Evolutionary conservation across 2,113 vertebrate genomes (phyloP), one percentile per base, ranked within the genome.

Genomic region (Percopsis transmontana): DNA sequence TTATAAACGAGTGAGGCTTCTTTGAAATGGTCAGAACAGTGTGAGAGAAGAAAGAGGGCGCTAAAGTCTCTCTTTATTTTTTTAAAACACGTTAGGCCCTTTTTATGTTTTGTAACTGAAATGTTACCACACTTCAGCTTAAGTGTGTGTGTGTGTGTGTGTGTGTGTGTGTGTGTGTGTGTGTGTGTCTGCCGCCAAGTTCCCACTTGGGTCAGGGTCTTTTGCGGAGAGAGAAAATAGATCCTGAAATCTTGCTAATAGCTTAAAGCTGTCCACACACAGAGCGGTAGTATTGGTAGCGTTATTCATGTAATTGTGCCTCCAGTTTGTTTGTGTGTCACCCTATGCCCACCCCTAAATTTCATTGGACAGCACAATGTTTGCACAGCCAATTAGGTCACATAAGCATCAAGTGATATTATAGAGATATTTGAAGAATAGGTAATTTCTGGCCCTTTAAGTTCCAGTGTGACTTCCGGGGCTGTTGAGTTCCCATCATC

Each of bases 291-390:
- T 39, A 54, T 81, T 76, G 79, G 72, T 75, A 82, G 56, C 82
- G 73, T 81, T 89, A 91, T 89, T 91, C 90, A 79, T 81, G 81
- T 77, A 86, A 86, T 86, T 86, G 76, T 23, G 19, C 86, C 89
- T 88, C 85, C 89, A 91, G 79, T 85, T 89, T 87, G 70, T 85
- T 84, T 90, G 70, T 82, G 82, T 70, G 82, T 91, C 87, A 88
- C 66, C 70, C 33, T 21, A 54, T 59, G 61, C 54, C 75, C 68
- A 59, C 69, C 54, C 56, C 70, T 77, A 85, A 88, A 90, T 90
- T 64, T 88, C 66, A 76, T 62, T 70, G 82, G 90, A 91, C 90
- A 91, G 84, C 82, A 85, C 71, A 79, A 74, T 85, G 79, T 88
- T 90, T 81, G 64, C 80, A 66, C 48, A 74, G 71, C 64, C 76